Evolutionary conservation across 2,113 vertebrate species (phyloP).

Genomic region (Phaethon lepturus): DNA sequence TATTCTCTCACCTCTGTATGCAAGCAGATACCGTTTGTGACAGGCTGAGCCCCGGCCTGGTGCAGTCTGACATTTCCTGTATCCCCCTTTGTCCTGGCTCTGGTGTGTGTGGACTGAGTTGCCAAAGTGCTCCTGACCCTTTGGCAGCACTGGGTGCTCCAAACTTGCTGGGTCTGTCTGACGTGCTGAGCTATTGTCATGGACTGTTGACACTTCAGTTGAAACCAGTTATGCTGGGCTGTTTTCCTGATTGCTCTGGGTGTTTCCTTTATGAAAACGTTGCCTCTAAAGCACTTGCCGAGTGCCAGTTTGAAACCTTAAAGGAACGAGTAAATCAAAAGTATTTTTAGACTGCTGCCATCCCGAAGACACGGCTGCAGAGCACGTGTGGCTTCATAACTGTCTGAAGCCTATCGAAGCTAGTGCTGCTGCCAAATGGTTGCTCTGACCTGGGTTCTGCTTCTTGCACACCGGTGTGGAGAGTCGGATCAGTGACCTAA

Average conservation of each 20-base stretch:
- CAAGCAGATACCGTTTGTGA: rapidly evolving
- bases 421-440: rapidly evolving
- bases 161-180: not conserved
- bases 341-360: not conserved
- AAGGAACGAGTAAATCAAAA: not conserved
- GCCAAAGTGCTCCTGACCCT: not conserved
- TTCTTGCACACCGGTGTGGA: too few relatives aligned
- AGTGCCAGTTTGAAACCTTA: not conserved
- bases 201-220: not conserved
- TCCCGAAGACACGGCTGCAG: not conserved
- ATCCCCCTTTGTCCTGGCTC: not conserved
- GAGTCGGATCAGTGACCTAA: not conserved
- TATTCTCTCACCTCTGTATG: not conserved
- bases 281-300: not conserved
- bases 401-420: not conserved
- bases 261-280: not conserved
- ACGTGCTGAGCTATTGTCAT: not conserved
- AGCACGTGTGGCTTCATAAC: rapidly evolving
- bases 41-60: not conserved
- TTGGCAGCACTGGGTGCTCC: not conserved
- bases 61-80: rapidly evolving
- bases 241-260: not conserved
- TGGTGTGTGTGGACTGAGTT: rapidly evolving
- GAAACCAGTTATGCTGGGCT: not conserved
- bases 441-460: not conserved